Evolutionary conservation across 2,797 vertebrate species (phyloP).

Genomic region (Echiichthys vipera): DNA sequence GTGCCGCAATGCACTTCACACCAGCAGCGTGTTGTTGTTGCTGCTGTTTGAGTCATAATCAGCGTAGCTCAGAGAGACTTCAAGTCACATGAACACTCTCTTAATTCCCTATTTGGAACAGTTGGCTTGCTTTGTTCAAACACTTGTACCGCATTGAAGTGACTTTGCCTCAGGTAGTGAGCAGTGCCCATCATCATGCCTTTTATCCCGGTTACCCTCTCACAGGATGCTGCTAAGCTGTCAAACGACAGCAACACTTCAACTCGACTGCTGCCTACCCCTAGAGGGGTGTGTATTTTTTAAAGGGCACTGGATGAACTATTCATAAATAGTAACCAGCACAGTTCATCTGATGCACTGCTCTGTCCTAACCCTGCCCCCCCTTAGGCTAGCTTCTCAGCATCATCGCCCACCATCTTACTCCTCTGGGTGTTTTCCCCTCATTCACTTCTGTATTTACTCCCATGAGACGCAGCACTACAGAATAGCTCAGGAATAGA

Average conservation of each 20-base stretch:
- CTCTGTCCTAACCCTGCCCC: constrained; percentile 54
- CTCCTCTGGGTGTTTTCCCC: constrained; percentile 46
- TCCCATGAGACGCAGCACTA: constrained; percentile 51
- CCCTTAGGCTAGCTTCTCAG: constrained; percentile 45
- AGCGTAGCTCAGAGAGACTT: constrained; percentile 57
- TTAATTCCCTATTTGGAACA: constrained; percentile 69
- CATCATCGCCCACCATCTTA: constrained; percentile 58
- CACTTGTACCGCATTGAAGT: constrained; percentile 72
- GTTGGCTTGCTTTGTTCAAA: constrained; percentile 77
- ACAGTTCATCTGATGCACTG: constrained; percentile 72
- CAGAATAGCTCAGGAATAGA: constrained; percentile 59
- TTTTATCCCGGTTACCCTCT: constrained; percentile 88
- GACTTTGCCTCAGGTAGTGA: constrained; percentile 77
- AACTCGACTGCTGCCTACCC: constrained; percentile 69
- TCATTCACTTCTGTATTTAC: constrained; percentile 52
- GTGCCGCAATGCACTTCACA: constrained; percentile 60
- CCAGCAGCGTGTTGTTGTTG: constrained; percentile 61
- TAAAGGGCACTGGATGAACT: constrained; percentile 88
- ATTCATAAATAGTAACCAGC: constrained; percentile 88
- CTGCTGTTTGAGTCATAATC: constrained; percentile 72
- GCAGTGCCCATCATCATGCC: constrained; percentile 82
- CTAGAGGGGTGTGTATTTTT: constrained; percentile 84
- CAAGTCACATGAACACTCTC: constrained; percentile 69
- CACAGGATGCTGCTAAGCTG: constrained; percentile 81
- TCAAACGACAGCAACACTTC: constrained; percentile 83